A percentile compares a stretch with the other conserved stretches of the same genome.
Evolutionary conservation across 2,888 invertebrate genomes (phyloP).

Genomic region (Pristionchus fissidentatus): DNA sequence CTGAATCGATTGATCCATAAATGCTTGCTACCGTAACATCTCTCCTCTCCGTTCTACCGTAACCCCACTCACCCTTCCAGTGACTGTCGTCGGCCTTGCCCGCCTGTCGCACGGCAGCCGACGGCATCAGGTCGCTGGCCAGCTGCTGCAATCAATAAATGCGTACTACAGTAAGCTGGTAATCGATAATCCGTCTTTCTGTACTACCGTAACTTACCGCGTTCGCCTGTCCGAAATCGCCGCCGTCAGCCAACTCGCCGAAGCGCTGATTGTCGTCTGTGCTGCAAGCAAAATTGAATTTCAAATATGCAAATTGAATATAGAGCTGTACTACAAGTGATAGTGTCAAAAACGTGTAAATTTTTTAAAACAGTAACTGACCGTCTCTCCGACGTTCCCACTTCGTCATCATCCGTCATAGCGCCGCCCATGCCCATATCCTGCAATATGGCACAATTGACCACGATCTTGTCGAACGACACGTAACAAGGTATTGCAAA

Average conservation of each 20-base stretch:
- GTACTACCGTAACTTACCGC: not conserved
- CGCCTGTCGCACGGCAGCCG: not conserved
- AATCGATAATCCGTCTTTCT: no score
- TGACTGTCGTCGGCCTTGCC: conserved; percentile 42
- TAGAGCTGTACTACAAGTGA: no score
- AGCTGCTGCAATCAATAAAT: not conserved
- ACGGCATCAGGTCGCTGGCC: not conserved
- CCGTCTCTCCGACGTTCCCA: not conserved
- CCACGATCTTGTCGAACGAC: not conserved
- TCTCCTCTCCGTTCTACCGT: not conserved
- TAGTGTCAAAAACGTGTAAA: no score
- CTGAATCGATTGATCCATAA: not conserved
- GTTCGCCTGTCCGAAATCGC: not conserved
- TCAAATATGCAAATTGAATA: not conserved
- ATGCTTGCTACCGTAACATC: conserved; percentile 1
- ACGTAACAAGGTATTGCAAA: no score
- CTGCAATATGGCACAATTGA: not conserved
- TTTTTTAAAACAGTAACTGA: not conserved
- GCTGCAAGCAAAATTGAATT: not conserved
- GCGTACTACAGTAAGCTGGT: not conserved
- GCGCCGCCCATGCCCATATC: not conserved
- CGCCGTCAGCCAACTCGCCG: not conserved
- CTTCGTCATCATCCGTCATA: not conserved
- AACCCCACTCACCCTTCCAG: conserved; percentile 35
- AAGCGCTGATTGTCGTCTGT: not conserved